Evolutionary conservation across 2,797 vertebrate genomes (phyloP), one percentile per base, ranked within the genome.

Genomic region (Xenopus petersii): DNA sequence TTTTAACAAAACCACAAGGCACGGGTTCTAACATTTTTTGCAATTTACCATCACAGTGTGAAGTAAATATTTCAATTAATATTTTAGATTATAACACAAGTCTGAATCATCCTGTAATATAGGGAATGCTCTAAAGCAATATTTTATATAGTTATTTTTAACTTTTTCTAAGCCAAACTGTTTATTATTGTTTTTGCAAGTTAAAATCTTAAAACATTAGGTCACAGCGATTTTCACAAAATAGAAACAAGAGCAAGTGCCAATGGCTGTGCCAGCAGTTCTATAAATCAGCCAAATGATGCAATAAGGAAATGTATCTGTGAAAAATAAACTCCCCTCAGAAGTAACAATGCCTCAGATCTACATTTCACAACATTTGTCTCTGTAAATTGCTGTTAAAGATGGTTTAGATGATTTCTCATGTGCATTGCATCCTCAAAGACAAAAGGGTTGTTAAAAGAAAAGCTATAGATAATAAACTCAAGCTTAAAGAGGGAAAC

Each of bases 201-300:
- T 56, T 56, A 56, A 16, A 17, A 17, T 17, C 9, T 15, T 6
- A 17, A 10, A 56, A 56, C 15, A 4, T 16, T 12, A 56, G 54
- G 54, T 56, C 54, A 56, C n/a, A 56, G 54, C 13, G 17, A 1
- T 56, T 5, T 17, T 16, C 54, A 56, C 54, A 17, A 56, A 56
- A 56, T 8, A 17, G 54, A 56, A 56, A 56, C 54, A 16, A 56
- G 4, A 56, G 54, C 13, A 56, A 56, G n/a, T 7, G n/a, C 54
- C 54, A 56, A 56, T 56, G 15, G 15, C 54, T 17, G n/a, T 56
- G 13, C n/a, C 4, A 10, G 59, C 21, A 61, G 21, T 30, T 11
- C 59, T 61, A 61, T 61, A 61, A 61, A 61, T 61, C 59, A 61
- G 10, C 21, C 21, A 61, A 61, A 61, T 61, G 59, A 61, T 61